Percentiles rank a stretch among this genome's conserved stretches.
These are phyloP conservation scores for Pelusios castaneus DNA, from an alignment of 2,113 vertebrate species.

Conservation along the genomic window DNA sequence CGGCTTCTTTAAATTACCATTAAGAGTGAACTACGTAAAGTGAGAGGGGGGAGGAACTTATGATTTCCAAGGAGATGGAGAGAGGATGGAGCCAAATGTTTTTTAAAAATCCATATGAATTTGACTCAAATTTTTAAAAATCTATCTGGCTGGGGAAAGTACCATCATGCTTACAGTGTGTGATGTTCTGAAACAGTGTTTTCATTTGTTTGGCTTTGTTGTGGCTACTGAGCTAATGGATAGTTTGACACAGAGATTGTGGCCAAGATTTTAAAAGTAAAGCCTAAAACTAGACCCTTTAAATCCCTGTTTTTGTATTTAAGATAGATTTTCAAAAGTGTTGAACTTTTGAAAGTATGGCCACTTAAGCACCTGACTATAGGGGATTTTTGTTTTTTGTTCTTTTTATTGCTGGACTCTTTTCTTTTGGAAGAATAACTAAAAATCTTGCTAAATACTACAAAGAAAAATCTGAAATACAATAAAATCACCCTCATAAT, in stretches of 20 bases:
- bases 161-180: accelerated
- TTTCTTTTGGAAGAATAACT: neutral
- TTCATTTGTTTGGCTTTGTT: neutral
- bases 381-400: neutral
- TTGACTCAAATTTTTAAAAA: neutral
- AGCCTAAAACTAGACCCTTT: accelerated
- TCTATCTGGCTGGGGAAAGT: neutral
- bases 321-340: neutral
- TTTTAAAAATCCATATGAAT: neutral
- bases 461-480: neutral
- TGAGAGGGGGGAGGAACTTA: neutral
- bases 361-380: accelerated
- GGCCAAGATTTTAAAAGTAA: accelerated
- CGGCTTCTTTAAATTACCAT: accelerated
- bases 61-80: accelerated
- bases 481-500: accelerated
- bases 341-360: neutral
- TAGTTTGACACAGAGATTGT: neutral
- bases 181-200: neutral
- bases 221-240: neutral
- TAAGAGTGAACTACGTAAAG: neutral
- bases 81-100: neutral
- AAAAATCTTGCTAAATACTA: neutral
- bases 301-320: neutral
- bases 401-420: neutral